These are phyloP conservation scores for Theocolax elegans DNA, from an alignment of 1,140 invertebrate species.

Conservation along the genomic window DNA sequence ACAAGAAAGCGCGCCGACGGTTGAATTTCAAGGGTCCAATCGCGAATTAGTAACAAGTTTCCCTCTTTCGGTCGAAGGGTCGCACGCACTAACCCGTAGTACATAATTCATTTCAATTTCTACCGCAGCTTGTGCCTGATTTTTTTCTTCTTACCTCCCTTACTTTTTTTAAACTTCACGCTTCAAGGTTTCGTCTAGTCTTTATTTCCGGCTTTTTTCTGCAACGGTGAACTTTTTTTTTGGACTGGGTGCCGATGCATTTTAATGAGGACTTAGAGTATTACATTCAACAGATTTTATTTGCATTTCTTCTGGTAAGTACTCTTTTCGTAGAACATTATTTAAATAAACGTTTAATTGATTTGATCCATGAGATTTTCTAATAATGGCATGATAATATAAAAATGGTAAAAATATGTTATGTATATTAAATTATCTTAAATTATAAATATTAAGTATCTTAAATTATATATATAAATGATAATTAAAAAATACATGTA, in stretches of 20 bases:
- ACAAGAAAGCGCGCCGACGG: not conserved
- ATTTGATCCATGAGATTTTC: too few species aligned
- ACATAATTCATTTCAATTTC: not conserved
- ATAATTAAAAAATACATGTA: too few species aligned
- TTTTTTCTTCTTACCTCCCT: not conserved
- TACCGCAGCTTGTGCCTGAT: not conserved
- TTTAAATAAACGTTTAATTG: too few species aligned
- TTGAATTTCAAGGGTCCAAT: not conserved
- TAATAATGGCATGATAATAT: too few species aligned
- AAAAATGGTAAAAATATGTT: too few species aligned
- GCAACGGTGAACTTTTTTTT: not conserved
- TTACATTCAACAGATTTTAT: not conserved
- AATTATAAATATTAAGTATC: too few species aligned
- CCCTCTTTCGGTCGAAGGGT: not conserved
- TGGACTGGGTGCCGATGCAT: not conserved
- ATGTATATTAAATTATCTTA: too few species aligned
- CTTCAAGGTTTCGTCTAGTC: not conserved
- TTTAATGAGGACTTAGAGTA: not conserved
- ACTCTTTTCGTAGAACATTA: too few species aligned
- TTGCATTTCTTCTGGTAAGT: not conserved
- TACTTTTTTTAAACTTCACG: not conserved
- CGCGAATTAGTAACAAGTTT: not conserved
- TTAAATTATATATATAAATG: too few species aligned
- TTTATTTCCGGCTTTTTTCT: conserved; percentile 13
- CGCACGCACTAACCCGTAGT: not conserved